Evolutionary conservation across 2,888 invertebrate species (phyloP).

Genomic region (Agonopterix heracliana): DNA sequence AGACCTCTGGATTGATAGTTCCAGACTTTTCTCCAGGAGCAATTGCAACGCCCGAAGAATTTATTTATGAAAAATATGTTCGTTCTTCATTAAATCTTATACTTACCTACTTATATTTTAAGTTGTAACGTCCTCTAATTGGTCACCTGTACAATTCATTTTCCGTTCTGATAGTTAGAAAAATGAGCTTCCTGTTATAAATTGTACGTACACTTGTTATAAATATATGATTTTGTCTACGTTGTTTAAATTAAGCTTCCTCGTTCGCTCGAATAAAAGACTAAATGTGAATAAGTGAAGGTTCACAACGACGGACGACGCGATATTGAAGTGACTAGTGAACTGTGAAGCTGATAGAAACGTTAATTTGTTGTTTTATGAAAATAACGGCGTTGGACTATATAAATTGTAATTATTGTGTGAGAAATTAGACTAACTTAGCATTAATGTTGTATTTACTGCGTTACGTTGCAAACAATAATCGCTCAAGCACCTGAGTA

Average conservation of each 20-base stretch:
- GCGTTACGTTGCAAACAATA: constrained; percentile 25
- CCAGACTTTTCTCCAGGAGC: too few relatives aligned
- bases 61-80: too few relatives aligned
- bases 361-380: too few relatives aligned
- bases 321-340: constrained; percentile 14
- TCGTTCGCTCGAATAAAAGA: constrained; percentile 37
- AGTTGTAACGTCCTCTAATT: too few relatives aligned
- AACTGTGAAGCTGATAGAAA: neutral
- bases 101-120: neutral
- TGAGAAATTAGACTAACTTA: constrained; percentile 40
- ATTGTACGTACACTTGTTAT: constrained; percentile 5
- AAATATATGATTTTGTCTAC: constrained; percentile 3
- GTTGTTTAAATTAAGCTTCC: constrained; percentile 19
- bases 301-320: constrained; percentile 1
- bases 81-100: neutral
- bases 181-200: constrained; percentile 38
- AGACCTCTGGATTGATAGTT: too few relatives aligned
- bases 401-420: constrained; percentile 34
- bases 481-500: constrained; percentile 30
- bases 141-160: neutral
- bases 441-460: constrained; percentile 33
- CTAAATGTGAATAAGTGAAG: neutral
- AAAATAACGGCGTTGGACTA: constrained; percentile 22
- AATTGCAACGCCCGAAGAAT: too few relatives aligned
- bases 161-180: constrained; percentile 12